phyloP scores from a whole-genome alignment of 1,140 invertebrate genomes.

The Psilanteris sp. region DNA sequence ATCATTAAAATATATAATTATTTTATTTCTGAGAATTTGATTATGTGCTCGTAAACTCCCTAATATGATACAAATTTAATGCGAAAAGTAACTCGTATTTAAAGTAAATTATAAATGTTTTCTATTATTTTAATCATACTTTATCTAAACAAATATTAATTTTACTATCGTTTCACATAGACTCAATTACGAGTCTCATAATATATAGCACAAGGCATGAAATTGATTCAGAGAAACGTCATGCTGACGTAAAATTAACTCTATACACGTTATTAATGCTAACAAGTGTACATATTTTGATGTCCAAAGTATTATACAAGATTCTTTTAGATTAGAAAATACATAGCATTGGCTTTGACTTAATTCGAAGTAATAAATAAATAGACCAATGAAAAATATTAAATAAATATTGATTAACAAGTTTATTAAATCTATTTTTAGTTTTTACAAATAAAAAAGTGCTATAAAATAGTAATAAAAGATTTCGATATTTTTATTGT shows the following conservation, averaged over 20 bases:
- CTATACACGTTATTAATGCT: background rate
- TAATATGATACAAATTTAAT: background rate
- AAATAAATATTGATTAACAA: no score
- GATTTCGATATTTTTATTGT: no score
- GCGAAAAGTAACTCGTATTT: background rate
- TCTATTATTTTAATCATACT: constrained; percentile 22
- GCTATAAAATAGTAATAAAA: no score
- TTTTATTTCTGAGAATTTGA: constrained; percentile 2
- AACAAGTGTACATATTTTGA: constrained; percentile 4
- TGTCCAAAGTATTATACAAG: background rate
- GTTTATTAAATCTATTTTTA: no score
- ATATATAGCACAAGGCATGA: background rate
- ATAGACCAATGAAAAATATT: no score
- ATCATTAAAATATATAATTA: constrained; percentile 4
- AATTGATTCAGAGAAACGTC: constrained; percentile 17
- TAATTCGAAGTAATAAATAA: no score
- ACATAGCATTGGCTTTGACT: no score
- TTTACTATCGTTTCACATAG: background rate
- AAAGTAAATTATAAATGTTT: constrained; percentile 11
- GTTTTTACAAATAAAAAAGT: no score
- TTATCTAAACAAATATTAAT: constrained; percentile 21
- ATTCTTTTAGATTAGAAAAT: no score
- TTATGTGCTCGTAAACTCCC: background rate
- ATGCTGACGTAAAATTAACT: background rate
- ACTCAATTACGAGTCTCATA: constrained; percentile 13